Evolutionary conservation across 2,113 vertebrate species (phyloP), one percentile per base, ranked within the genome.

Genomic region (Pterocles burchelli): DNA sequence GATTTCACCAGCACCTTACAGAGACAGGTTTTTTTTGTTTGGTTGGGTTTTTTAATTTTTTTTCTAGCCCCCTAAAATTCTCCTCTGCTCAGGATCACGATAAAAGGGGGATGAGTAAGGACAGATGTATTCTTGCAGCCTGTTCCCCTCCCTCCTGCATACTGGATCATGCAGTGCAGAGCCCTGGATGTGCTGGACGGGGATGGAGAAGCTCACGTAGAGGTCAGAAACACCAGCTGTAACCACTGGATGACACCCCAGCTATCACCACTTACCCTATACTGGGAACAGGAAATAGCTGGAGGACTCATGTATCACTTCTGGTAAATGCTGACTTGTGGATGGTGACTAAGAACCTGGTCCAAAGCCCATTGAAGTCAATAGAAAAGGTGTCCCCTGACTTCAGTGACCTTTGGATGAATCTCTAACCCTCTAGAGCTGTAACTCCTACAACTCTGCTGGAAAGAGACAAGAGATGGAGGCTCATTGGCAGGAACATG

Each of bases 371-470:
- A 31, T 46, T 92, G 61, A 49, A 93, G 86, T 49, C 54, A 89
- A 82, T 48, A 74, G 85, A 93, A 94, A 95, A 97, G 95, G 90
- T 90, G 92, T 94, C 92, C 78, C 80, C 86, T 96, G 95, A 93
- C 95, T 73, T 33, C 61, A 17, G 58, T 70, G 93, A 93, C 95
- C 96, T 93, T 24, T 95, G 88, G 92, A 94, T 93, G 96, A 95
- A 79, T 31, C 72, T 81, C 61, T 65, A 11, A 15, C 17, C 7
- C 0, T 9, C 52, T 93, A 38, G 43, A 54, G 28, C 67, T 67
- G 74, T 10, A 71, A 65, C 4, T 87, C 24, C 54, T 72, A 36
- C 76, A 54, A 24, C 57, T 51, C 80, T 52, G 45, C 20, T 82
- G 83, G 73, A 41, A 33, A 82, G 51, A 65, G 38, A 9, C 22